Evolutionary conservation across 2,113 vertebrate species (phyloP), one percentile per base, ranked within the genome.

Genomic region (Poecilia latipinna): DNA sequence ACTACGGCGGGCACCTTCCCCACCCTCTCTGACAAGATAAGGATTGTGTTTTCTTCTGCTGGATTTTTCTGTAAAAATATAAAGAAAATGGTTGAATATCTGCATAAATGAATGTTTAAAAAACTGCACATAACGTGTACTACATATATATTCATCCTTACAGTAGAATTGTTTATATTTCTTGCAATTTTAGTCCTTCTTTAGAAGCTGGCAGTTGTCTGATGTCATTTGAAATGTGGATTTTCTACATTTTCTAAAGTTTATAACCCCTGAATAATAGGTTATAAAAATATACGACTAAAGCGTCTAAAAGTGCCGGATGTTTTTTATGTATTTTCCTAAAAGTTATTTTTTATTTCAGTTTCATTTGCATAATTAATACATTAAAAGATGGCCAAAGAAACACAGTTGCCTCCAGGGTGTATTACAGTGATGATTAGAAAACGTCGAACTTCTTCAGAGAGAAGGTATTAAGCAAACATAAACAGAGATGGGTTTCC

Each of bases 41-140:
- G 65, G 19, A 74, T 85, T 92, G 91, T 93, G 92, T 89, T 93
- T 93, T 90, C 86, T 89, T 57, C 51, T 57, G 7, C 10, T 61
- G 57, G 3, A 73, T 85, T 69, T 77, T 78, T 72, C 26, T 32
- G 5, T 33, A 60, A 70, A 78, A 85, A 44, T 8, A 17, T 13
- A 17, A 7, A 44, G n/a, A 12, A 44, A 44, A 44, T n/a, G 11
- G 22, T n/a, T 57, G 51, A 57, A 57, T 28, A 10, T 2, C 28
- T 15, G 42, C 28, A 0, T 74, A 31, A 80, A 77, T n/a, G 8
- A 5, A 57, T 11, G 51, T 57, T 2, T 12, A 73, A 17, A 33
- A n/a, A 22, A 76, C 61, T 24, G 33, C 26, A 1, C 10, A 11
- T 3, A 8, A 32, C 11, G 4, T 72, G 0, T 15, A 10, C 12